Percentiles rank a stretch among this genome's conserved stretches.
Conservation (phyloP, 2,113 vertebrate species). For the Chitala chitala region DNA sequence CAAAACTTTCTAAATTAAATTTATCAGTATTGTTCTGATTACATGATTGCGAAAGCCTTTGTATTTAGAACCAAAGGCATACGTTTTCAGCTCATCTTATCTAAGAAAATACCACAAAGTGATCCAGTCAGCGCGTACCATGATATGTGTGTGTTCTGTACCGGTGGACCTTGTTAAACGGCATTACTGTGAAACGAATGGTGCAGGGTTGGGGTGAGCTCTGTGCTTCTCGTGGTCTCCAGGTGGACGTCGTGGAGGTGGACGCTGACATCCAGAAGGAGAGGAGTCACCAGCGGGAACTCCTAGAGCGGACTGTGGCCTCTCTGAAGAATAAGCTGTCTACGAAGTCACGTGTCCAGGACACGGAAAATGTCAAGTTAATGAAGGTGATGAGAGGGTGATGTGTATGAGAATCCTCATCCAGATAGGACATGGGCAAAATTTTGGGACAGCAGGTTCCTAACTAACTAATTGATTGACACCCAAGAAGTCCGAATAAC, state of each 20-base stretch:
- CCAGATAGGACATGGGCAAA: background rate
- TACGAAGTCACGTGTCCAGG: slow-evolving; percentile 69
- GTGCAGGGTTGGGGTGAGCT: background rate
- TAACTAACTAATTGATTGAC: slow-evolving; percentile 51
- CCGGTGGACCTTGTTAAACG: no score
- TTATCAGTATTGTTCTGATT: no score
- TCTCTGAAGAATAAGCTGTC: slow-evolving; percentile 67
- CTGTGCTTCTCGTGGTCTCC: background rate
- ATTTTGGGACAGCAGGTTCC: slow-evolving; percentile 55
- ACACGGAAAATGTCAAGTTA: slow-evolving; percentile 64
- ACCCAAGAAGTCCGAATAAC: no score
- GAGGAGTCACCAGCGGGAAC: slow-evolving; percentile 64
- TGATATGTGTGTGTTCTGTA: no score
- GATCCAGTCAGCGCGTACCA: no score
- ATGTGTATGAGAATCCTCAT: background rate
- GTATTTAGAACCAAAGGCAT: no score
- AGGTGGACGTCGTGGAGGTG: slow-evolving; percentile 68
- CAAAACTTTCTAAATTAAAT: no score
- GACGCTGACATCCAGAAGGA: slow-evolving; percentile 69
- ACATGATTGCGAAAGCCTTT: no score
- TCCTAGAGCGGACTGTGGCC: slow-evolving; percentile 70
- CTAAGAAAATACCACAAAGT: no score
- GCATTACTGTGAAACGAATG: no score
- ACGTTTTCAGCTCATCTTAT: no score
- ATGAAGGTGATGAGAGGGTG: slow-evolving; percentile 66